Evolutionary conservation across 2,888 invertebrate species (phyloP), one percentile per base, ranked within the genome.

Genomic region (Stenolophus ochropezus): DNA sequence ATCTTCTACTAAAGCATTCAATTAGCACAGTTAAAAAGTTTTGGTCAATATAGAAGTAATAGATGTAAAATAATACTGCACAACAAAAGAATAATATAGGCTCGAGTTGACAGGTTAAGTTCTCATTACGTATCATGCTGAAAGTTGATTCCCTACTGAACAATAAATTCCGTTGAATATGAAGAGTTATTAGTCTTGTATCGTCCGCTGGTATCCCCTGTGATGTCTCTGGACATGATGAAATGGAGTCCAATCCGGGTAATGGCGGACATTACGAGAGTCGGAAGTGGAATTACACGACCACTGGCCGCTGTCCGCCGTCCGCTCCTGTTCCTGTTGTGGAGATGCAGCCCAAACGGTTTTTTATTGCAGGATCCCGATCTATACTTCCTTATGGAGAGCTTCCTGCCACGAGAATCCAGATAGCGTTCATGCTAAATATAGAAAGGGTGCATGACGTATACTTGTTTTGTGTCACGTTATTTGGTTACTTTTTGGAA

Each of bases 281-380:
- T 83, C 86, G 86, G 86, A 86, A 85, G 84, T 85, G 75, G 83
- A 86, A 86, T 86, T 86, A 86, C 86, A 86, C 85, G 85, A 86
- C 84, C 85, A 84, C 85, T 85, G 85, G 84, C 84, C 85, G 84
- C 83, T 83, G 65, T 14, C 27, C 25, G 27, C 14, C 27, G 65
- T 11, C 73, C 83, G 78, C 27, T 61, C 23, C 25, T 14, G 25
- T 82, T 81, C 83, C 82, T 83, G 84, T 83, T 14, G 14, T 27
- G 14, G 21, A 16, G 18, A 42, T 27, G 14, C 18, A 33, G 14
- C 27, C 84, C 84, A 83, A 83, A 83, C 84, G 81, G 81, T 85
- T 84, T 86, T 86, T 85, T 85, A 85, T 85, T 85, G 83, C 84
- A 81, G 83, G 69, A 83, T 83, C 82, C 8, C 8, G 11, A 42